Base-by-base conservation (phyloP, 1,140 invertebrate species). In the Neotoxoptera formosana region DNA sequence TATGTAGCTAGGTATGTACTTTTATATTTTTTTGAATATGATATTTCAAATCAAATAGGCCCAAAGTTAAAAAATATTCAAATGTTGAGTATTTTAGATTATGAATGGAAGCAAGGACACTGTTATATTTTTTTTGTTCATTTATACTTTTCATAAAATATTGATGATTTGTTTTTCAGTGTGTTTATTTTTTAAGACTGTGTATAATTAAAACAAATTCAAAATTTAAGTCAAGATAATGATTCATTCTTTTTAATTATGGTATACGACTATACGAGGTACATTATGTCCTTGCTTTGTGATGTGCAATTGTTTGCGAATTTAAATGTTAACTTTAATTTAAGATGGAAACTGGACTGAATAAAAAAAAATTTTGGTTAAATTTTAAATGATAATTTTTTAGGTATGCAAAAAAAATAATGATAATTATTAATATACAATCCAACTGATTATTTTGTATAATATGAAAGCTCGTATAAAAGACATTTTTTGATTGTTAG, bases 61-160 rank as follows among this genome's bases (percentile, higher is more conserved):
- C 48, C 48, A 53, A 84, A 93, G 11, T 93, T 53, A n/a, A 51
- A 21, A 51, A 41, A 51, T 81, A 92, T 83, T 92, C 76, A 34
- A 25, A 21, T 81, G 41, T 41, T 90, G 45, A 81, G 23, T 91
- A 91, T 91, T 91, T 81, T 91, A 81, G 34, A 25, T 41, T 56
- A 90, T 90, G 53, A 60, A 90, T 21, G 48, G 88, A 23, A 90
- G 89, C 89, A 90, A 90, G 56, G 88, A 56, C 51, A 89, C 88
- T 89, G 23, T 87, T 89, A 36, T 60, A 60, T 25, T 90, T 41
- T 89, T 56, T 90, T 90, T 90, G 89, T 90, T 90, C 34, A 90
- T 90, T 90, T 90, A 90, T 90, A 90, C 89, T 90, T 90, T 67
- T 67, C 90, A 56, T 83, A 83, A 91, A 81, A 92, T 92, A 76